A percentile compares a stretch with the other conserved stretches of the same genome.
phyloP scores from a whole-genome alignment of 92 coral and sea anemone species.

The Zoanthus solanderi region DNA sequence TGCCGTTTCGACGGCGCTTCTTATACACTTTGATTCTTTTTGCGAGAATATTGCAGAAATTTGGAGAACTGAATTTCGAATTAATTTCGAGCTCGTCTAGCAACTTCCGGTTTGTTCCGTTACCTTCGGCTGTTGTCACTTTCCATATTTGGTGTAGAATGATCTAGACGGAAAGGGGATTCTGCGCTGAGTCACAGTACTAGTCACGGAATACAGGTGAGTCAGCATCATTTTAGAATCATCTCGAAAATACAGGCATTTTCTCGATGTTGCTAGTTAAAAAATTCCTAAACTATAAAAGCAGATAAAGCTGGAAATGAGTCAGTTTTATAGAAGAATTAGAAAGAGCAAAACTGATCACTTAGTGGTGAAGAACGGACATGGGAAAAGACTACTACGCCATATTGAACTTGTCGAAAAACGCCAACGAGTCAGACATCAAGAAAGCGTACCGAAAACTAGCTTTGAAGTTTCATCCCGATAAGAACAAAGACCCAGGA shows the following conservation, averaged over 20 bases:
- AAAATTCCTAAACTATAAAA: constrained; percentile 39
- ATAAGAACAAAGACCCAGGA: constrained; percentile 91
- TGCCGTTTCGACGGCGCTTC: background rate
- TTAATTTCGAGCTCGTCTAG: background rate
- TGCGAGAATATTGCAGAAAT: background rate
- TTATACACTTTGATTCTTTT: constrained; percentile 2
- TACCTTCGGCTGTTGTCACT: background rate
- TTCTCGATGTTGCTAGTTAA: background rate
- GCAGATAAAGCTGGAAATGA: background rate
- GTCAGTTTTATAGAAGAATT: background rate
- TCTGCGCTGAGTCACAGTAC: constrained; percentile 17
- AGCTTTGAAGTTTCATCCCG: constrained; percentile 96
- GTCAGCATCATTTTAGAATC: constrained; percentile 1
- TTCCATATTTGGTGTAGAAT: constrained; percentile 42
- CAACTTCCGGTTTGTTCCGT: constrained; percentile 29
- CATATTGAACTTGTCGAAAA: constrained; percentile 77
- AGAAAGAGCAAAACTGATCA: background rate
- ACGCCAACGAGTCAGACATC: constrained; percentile 86
- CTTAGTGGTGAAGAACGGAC: background rate
- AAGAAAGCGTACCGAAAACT: constrained; percentile 97
- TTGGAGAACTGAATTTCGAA: background rate
- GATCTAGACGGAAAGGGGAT: constrained; percentile 38
- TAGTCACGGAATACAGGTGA: background rate
- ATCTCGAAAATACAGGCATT: background rate
- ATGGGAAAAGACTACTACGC: constrained; percentile 95